Conservation (phyloP, 1,140 invertebrate species). For the Rhizoglyphus robini region DNA sequence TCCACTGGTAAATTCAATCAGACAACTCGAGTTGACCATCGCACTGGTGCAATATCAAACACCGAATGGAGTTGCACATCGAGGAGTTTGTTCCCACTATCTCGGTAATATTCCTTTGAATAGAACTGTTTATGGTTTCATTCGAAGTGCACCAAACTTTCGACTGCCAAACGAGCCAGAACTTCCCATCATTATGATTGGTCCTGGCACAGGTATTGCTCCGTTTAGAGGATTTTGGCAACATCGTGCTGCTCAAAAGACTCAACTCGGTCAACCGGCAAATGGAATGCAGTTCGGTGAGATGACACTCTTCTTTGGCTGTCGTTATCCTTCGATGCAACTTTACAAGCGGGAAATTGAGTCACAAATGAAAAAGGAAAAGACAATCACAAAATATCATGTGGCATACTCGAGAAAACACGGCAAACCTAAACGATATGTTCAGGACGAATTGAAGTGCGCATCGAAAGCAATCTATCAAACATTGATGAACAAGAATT, state of each 20-base stretch:
- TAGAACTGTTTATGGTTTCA: conserved; percentile 42
- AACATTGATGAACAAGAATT: conserved; percentile 57
- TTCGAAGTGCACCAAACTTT: conserved; percentile 65
- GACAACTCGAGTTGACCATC: conserved; percentile 69
- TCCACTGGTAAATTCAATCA: conserved; percentile 33
- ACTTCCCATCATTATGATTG: conserved; percentile 79
- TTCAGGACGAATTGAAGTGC: conserved; percentile 71
- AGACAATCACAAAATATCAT: conserved; percentile 63
- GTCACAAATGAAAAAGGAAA: conserved; percentile 51
- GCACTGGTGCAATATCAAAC: conserved; percentile 76
- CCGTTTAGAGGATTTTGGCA: conserved; percentile 86
- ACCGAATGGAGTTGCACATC: conserved; percentile 62
- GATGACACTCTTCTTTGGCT: conserved; percentile 82
- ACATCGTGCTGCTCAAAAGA: conserved; percentile 39
- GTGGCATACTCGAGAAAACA: conserved; percentile 73
- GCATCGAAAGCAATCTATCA: conserved; percentile 61
- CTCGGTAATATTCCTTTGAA: conserved; percentile 54
- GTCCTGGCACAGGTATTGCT: conserved; percentile 83
- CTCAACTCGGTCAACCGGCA: background rate
- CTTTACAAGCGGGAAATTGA: conserved; percentile 72
- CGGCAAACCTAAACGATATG: conserved; percentile 73
- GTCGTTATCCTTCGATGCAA: conserved; percentile 63
- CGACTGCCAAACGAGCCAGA: conserved; percentile 67
- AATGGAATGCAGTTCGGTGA: conserved; percentile 56
- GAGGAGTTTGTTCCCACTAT: conserved; percentile 87